Evolutionary conservation across 2,888 invertebrate species (phyloP).

Genomic region (Cantharis nigra): DNA sequence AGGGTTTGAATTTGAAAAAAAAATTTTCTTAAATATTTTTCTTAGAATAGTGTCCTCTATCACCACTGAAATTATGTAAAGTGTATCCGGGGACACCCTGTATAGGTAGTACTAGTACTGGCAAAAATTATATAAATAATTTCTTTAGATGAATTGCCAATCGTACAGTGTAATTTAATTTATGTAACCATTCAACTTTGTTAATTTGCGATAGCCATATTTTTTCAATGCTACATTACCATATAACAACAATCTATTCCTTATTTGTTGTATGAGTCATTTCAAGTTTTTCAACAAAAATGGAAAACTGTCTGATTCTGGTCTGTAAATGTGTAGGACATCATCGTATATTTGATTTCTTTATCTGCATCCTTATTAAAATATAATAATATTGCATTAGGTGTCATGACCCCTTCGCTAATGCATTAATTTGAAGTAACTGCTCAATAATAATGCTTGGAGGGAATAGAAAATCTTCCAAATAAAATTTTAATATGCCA

Average conservation of each 20-base stretch:
- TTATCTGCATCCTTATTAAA: background rate
- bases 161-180: background rate
- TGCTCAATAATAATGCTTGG: background rate
- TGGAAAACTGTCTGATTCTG: conserved; percentile 9
- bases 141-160: background rate
- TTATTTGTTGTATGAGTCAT: background rate
- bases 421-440: background rate
- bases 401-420: background rate
- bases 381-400: background rate
- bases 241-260: background rate
- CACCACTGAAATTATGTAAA: too few species aligned
- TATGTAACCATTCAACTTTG: background rate
- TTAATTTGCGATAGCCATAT: background rate
- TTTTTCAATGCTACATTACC: background rate
- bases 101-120: too few species aligned
- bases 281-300: background rate
- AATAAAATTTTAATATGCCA: background rate
- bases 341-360: background rate
- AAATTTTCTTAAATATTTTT: too few species aligned
- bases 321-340: conserved; percentile 5
- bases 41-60: too few species aligned
- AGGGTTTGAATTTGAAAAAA: too few species aligned
- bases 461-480: background rate
- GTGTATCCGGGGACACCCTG: too few species aligned
- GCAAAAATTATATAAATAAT: background rate